Base-by-base conservation (phyloP, 2,113 vertebrate genomes). In the Pseudonaja textilis region DNA sequence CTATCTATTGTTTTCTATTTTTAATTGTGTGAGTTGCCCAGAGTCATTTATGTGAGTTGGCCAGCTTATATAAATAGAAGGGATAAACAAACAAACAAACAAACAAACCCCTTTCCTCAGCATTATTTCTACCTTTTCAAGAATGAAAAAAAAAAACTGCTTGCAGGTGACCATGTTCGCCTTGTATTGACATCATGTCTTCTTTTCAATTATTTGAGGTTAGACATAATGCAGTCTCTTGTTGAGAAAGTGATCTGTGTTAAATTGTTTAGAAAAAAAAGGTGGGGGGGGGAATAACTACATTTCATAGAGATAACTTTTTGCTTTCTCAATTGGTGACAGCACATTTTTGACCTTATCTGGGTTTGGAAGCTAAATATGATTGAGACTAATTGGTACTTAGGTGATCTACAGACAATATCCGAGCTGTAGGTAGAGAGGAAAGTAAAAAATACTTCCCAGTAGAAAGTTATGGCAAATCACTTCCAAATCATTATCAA, bases 261-360 rank as follows among this genome's bases (percentile, higher is more conserved):
- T 93, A 52, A 23, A 69, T 87, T 42, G n/a, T 26, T 93, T 95
- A 93, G 91, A 9, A 69, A 93, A 90, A 29, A 47, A 47, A 47
- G 1, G 1, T n/a, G 47, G 7, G 47, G 74, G 14, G 16, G 74
- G 90, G 34, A 88, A 59, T 34, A 93, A 69, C 92, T 89, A n/a
- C 16, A 23, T 94, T 94, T 95, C 92, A 54, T 92, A 93, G 93
- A 69, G 50, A n/a, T 26, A 69, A 64, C 20, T 91, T 93, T 81
- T 81, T 42, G 74, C 34, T 81, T 42, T 81, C 74, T 81, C 34
- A 42, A 22, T 42, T 42, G 74, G 16, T 81, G 74, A 42, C 34
- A 81, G 18, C 74, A 81, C 34, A 81, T 81, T 42, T 81, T 22
- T 42, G 74, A 81, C 34, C 74, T 81, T 74, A n/a, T 18, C 29